Conservation (phyloP, 2,113 vertebrate species). For the Oenanthe oenanthe region DNA sequence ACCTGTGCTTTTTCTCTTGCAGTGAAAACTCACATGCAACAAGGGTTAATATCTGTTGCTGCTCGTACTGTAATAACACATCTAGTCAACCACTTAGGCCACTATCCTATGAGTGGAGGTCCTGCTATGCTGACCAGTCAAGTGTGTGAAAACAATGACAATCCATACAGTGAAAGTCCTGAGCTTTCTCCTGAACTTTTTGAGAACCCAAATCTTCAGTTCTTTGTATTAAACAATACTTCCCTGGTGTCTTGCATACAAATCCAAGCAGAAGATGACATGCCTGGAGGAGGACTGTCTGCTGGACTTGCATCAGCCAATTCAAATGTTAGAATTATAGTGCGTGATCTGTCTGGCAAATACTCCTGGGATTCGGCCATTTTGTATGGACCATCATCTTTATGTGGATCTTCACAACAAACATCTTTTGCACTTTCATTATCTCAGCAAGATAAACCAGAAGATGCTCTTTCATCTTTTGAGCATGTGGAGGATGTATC, state of each 20-base stretch:
- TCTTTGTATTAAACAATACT: conserved; percentile 93
- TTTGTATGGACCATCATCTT: conserved; percentile 88
- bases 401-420: conserved; percentile 74
- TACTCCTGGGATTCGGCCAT: conserved; percentile 98
- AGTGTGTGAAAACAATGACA: conserved; percentile 98
- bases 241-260: conserved; percentile 89
- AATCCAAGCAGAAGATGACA: conserved; percentile 89
- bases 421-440: conserved; percentile 70
- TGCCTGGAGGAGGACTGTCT: conserved; percentile 92
- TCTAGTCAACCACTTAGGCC: conserved; percentile 95
- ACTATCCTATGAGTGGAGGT: conserved; percentile 97
- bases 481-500: conserved; percentile 74
- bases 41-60: conserved; percentile 94
- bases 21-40: conserved; percentile 96
- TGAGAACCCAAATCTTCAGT: conserved; percentile 95
- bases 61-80: conserved; percentile 98
- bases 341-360: conserved; percentile 95
- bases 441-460: conserved; percentile 75
- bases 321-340: conserved; percentile 91
- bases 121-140: conserved; percentile 97
- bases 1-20: conserved; percentile 41
- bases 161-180: conserved; percentile 90
- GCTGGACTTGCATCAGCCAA: conserved; percentile 91
- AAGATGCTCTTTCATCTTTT: conserved; percentile 66
- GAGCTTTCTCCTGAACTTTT: conserved; percentile 97